phyloP scores from a whole-genome alignment of 2,888 invertebrate species.

The Zygogramma bicolorata region DNA sequence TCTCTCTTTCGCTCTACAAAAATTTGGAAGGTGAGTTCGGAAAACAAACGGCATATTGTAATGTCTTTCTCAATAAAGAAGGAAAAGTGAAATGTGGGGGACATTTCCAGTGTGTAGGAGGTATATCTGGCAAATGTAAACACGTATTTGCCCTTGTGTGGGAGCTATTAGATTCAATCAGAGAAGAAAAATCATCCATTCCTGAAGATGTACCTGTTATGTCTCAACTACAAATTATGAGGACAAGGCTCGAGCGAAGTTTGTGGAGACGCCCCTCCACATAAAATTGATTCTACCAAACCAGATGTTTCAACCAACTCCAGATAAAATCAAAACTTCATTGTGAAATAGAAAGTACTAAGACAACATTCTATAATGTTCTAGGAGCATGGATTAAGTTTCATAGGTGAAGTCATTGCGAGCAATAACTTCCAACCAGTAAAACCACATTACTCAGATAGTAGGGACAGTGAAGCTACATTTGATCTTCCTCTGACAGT shows the following conservation, averaged over 20 bases:
- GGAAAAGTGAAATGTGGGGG: neutral
- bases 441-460: neutral
- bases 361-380: neutral
- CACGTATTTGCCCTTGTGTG: neutral
- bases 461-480: neutral
- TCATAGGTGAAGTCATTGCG: neutral
- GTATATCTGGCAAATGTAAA: neutral
- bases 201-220: no score
- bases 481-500: neutral
- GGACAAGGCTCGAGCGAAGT: no score
- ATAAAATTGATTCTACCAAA: no score
- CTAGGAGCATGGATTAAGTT: neutral
- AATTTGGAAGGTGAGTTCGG: neutral
- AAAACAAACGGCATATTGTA: neutral
- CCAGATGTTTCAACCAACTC: no score
- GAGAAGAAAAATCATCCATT: slow-evolving; percentile 3
- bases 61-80: neutral
- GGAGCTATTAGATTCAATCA: slow-evolving; percentile 5
- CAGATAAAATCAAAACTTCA: no score
- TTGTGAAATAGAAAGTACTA: no score
- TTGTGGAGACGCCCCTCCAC: no score
- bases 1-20: neutral
- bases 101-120: neutral
- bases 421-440: neutral
- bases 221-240: no score